phyloP scores from a whole-genome alignment of 2,113 vertebrate genomes.

The Aythya baeri region DNA sequence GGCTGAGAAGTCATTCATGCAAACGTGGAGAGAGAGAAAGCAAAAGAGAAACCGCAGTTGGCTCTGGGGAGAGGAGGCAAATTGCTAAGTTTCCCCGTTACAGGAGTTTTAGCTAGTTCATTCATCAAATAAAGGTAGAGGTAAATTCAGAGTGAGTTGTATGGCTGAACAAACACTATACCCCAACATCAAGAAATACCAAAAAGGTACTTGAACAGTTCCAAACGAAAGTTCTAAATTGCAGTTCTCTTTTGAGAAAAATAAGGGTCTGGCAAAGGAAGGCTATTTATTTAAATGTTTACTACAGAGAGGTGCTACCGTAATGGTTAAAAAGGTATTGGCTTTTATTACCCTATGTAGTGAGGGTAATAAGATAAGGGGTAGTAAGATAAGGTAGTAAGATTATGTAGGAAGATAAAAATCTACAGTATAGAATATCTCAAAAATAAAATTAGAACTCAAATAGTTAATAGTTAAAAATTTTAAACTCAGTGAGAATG shows the following conservation, averaged over 20 bases:
- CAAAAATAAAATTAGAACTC: not conserved
- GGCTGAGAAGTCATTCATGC: conserved; percentile 37
- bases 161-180: fast-evolving
- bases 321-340: not conserved
- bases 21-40: not conserved
- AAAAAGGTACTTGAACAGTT: not conserved
- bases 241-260: not conserved
- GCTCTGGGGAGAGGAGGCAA: not conserved
- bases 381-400: no score
- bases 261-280: not conserved
- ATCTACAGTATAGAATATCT: not conserved
- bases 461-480: not conserved
- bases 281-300: not conserved
- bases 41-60: not conserved
- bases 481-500: not conserved
- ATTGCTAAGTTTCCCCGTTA: not conserved
- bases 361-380: no score
- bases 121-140: not conserved
- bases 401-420: not conserved
- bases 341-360: not conserved
- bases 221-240: not conserved
- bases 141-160: not conserved
- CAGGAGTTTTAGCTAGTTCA: not conserved
- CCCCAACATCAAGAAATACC: not conserved
- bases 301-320: not conserved